Percentiles rank a stretch among this genome's conserved stretches.
Evolutionary conservation across 2,888 invertebrate species (phyloP).

Genomic region (Tanytarsus gracilentus): DNA sequence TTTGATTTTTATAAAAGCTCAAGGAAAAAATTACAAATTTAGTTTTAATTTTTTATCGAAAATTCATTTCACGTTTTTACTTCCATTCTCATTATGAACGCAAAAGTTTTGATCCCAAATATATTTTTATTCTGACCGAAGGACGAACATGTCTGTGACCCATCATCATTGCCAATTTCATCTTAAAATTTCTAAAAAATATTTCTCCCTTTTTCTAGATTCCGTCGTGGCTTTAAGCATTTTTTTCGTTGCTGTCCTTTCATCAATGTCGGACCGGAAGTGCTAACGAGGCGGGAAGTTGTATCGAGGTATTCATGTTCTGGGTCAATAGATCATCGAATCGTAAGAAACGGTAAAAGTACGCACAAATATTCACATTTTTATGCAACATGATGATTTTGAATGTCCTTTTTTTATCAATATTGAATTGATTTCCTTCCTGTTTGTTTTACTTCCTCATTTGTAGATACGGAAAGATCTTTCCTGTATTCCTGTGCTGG

Average conservation of each 20-base stretch:
- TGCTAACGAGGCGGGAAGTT: conserved; percentile 61
- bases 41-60: too few species aligned
- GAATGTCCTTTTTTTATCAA: too few species aligned
- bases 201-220: conserved; percentile 49
- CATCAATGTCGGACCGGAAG: conserved; percentile 58
- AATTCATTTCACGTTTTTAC: too few species aligned
- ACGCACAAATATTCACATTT: conserved; percentile 34
- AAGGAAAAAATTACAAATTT: too few species aligned
- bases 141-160: too few species aligned
- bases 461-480: conserved; percentile 41
- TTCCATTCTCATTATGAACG: too few species aligned
- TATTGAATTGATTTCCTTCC: conserved; percentile 4
- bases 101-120: too few species aligned
- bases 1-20: too few species aligned
- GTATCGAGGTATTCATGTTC: conserved; percentile 68
- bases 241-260: conserved; percentile 84
- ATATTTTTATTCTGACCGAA: too few species aligned
- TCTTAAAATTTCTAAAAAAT: too few species aligned
- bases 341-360: conserved; percentile 57
- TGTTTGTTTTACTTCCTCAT: conserved; percentile 10
- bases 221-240: conserved; percentile 85
- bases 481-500: conserved; percentile 42
- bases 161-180: too few species aligned
- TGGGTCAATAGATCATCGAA: conserved; percentile 64
- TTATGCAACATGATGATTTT: conserved; percentile 26